Percentiles rank a stretch among this genome's conserved stretches.
phyloP scores from a whole-genome alignment of 2,113 vertebrate species.

The Phoxinus phoxinus region DNA sequence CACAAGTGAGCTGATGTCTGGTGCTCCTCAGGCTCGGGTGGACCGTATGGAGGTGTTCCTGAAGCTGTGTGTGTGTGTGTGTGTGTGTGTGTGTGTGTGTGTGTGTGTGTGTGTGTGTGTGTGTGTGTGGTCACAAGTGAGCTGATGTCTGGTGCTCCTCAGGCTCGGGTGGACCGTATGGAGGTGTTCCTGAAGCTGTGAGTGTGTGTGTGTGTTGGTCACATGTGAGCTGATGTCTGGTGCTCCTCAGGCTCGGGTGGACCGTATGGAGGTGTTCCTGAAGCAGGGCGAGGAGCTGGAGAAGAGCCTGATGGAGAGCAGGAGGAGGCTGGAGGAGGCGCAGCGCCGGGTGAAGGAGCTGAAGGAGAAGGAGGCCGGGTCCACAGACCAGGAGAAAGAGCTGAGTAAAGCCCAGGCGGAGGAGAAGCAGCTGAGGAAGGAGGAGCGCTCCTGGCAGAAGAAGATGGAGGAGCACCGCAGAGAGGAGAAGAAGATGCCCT shows the following conservation, averaged over 20 bases:
- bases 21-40: constrained; percentile 78
- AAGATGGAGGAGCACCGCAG: constrained; percentile 78
- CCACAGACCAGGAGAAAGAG: constrained; percentile 63
- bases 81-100: too few species aligned
- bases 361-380: constrained; percentile 47
- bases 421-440: constrained; percentile 79
- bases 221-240: too few species aligned
- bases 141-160: neutral
- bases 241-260: constrained; percentile 80
- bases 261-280: constrained; percentile 87
- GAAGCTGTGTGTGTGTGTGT: constrained; percentile 64
- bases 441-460: constrained; percentile 79
- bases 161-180: constrained; percentile 88
- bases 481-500: constrained; percentile 86
- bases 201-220: too few species aligned
- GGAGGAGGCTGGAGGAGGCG: constrained; percentile 75
- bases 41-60: constrained; percentile 89
- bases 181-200: constrained; percentile 83
- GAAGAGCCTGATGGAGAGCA: constrained; percentile 76
- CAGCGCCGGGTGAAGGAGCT: constrained; percentile 78
- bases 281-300: constrained; percentile 86
- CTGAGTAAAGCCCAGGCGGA: constrained; percentile 74
- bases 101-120: too few species aligned
- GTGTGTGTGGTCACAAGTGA: too few species aligned
- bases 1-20: too few species aligned